Evolutionary conservation across 1,140 invertebrate genomes (phyloP).

Genomic region (Brachionus angularis): DNA sequence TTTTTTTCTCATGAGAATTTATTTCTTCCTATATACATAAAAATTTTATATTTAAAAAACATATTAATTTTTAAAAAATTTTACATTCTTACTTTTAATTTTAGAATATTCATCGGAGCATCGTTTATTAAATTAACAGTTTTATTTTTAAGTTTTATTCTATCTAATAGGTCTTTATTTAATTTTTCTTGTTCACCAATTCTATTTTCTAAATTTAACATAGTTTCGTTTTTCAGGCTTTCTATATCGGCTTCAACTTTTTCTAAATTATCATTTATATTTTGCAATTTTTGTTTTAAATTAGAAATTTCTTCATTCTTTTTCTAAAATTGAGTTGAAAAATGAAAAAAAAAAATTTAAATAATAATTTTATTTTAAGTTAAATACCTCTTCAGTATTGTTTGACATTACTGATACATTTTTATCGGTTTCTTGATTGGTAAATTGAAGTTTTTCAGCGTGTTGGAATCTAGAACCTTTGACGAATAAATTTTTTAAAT

Average conservation of each 20-base stretch:
- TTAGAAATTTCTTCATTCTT: conserved; percentile 22
- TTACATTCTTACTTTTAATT: conserved; percentile 55
- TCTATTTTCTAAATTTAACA: background rate
- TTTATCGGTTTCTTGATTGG: conserved; percentile 49
- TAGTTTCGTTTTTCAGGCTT: conserved; percentile 46
- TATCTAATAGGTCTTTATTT: conserved; percentile 51
- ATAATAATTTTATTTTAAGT: conserved; percentile 11
- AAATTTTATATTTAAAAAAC: background rate
- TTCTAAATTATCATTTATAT: conserved; percentile 51
- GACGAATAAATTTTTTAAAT: conserved; percentile 46
- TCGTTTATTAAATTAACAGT: conserved; percentile 65
- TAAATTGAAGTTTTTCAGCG: conserved; percentile 58
- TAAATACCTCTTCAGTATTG: conserved; percentile 48
- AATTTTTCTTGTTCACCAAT: conserved; percentile 37
- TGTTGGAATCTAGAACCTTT: conserved; percentile 58
- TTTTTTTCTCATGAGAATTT: conserved; percentile 63
- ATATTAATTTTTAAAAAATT: too few relatives aligned
- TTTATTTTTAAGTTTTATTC: conserved; percentile 57
- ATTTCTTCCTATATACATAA: conserved; percentile 61
- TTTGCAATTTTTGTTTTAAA: conserved; percentile 52
- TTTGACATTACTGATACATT: conserved; percentile 6
- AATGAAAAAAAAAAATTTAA: background rate
- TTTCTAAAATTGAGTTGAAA: background rate
- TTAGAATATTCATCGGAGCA: conserved; percentile 65
- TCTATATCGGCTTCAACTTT: conserved; percentile 49